phyloP scores from a whole-genome alignment of 2,888 invertebrate genomes.

The Dexiosoma caninum region DNA sequence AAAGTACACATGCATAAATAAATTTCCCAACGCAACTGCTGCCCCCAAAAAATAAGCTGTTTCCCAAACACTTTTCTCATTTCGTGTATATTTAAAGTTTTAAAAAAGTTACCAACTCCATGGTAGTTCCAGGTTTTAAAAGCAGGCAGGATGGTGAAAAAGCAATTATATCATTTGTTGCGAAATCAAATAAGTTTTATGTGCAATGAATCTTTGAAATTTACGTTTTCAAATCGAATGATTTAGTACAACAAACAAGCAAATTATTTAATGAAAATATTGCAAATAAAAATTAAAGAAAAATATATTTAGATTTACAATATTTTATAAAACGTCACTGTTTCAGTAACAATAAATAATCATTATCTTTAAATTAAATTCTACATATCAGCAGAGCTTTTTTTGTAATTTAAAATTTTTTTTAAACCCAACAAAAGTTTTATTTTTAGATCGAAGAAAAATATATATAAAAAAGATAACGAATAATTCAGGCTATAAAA shows the following conservation, averaged over 20 bases:
- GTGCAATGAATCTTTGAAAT: neutral
- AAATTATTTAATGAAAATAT: neutral
- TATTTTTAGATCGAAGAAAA: neutral
- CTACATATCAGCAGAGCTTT: neutral
- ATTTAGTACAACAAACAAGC: neutral
- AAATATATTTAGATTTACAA: neutral
- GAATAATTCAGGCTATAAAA: too few relatives aligned
- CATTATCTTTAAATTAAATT: constrained; percentile 11
- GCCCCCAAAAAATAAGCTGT: too few relatives aligned
- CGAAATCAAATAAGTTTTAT: neutral
- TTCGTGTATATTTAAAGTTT: too few relatives aligned
- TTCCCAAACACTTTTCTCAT: too few relatives aligned
- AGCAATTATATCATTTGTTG: too few relatives aligned
- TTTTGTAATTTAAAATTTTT: neutral
- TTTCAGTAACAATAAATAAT: neutral
- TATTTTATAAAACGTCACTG: too few relatives aligned
- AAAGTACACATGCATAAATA: too few relatives aligned
- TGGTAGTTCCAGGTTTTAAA: too few relatives aligned
- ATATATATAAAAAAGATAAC: neutral
- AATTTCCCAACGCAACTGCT: too few relatives aligned
- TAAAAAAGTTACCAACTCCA: too few relatives aligned
- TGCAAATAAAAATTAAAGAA: neutral
- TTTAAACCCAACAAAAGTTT: neutral
- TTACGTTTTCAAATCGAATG: neutral
- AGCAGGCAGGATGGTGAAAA: too few relatives aligned